These are phyloP conservation scores for Caracal caracal DNA, from an alignment of 2,113 vertebrate genomes.

Conservation along the genomic window DNA sequence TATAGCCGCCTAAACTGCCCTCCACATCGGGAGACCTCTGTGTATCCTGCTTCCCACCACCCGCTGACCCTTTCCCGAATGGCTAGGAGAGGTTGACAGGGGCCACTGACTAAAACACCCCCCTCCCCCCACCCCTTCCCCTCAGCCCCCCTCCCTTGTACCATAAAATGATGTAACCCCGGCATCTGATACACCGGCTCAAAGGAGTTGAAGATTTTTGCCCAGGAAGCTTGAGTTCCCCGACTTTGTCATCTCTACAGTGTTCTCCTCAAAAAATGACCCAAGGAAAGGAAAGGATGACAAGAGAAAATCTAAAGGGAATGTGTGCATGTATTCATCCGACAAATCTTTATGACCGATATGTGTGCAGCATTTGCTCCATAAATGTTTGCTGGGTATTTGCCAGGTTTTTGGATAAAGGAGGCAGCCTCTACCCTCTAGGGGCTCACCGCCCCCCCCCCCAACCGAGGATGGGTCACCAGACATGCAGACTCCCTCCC, in stretches of 20 bases:
- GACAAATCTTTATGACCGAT: background rate
- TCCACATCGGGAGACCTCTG: background rate
- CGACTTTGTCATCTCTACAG: background rate
- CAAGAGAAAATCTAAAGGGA: background rate
- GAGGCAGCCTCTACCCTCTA: background rate
- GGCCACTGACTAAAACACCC: background rate
- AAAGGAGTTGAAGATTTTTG: background rate
- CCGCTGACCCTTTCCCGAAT: rapidly evolving
- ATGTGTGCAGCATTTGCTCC: background rate
- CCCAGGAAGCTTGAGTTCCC: background rate
- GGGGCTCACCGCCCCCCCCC: no score
- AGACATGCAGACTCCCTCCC: background rate
- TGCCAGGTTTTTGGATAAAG: background rate
- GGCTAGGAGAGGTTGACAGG: background rate
- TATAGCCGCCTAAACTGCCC: background rate
- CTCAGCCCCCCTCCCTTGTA: no score
- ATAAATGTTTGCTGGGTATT: no score
- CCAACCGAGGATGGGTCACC: background rate
- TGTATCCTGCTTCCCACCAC: rapidly evolving
- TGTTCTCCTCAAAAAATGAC: background rate
- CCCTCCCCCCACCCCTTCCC: rapidly evolving
- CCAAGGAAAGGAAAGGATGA: background rate
- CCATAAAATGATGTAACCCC: no score
- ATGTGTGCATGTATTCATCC: background rate
- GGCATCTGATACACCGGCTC: background rate